These are phyloP conservation scores for Drosophila mauritiana DNA, from an alignment of 1,140 invertebrate species.

Conservation along the genomic window DNA sequence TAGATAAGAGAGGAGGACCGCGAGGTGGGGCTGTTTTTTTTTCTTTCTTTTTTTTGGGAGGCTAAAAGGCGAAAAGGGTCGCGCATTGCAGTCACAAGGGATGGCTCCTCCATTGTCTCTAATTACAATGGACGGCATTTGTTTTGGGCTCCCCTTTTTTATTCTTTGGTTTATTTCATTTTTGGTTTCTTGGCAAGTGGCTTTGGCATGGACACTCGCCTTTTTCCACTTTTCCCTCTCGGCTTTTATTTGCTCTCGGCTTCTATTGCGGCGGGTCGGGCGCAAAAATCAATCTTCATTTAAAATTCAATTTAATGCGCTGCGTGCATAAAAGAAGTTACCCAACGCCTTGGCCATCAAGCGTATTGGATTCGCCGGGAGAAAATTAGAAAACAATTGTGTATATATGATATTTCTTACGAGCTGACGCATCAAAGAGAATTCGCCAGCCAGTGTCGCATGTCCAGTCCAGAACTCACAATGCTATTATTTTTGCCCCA, in stretches of 20 bases:
- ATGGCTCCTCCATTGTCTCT: constrained; percentile 66
- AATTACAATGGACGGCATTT: constrained; percentile 78
- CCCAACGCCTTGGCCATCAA: constrained; percentile 42
- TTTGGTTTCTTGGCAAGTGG: constrained; percentile 63
- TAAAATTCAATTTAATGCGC: constrained; percentile 78
- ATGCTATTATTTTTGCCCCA: not conserved
- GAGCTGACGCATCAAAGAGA: constrained; percentile 52
- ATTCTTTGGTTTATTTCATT: constrained; percentile 28
- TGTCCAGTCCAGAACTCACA: constrained; percentile 16
- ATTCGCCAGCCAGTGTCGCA: constrained; percentile 37
- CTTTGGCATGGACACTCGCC: constrained; percentile 33
- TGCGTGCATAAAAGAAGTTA: constrained; percentile 61
- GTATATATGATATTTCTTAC: constrained; percentile 25
- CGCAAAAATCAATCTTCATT: constrained; percentile 80
- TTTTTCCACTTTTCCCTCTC: constrained; percentile 20
- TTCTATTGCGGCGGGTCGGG: constrained; percentile 28
- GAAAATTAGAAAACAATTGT: constrained; percentile 51
- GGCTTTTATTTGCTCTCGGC: constrained; percentile 1
- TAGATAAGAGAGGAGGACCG: constrained; percentile 51
- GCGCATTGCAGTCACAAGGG: constrained; percentile 50
- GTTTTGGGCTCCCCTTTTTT: constrained; percentile 44
- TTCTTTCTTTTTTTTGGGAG: not conserved
- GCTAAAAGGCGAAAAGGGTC: constrained; percentile 61
- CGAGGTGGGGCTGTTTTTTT: not conserved
- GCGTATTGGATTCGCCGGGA: constrained; percentile 50